Percentiles rank a stretch among this genome's conserved stretches.
Evolutionary conservation across 1,140 invertebrate genomes (phyloP).

Genomic region (Saccostrea echinata): DNA sequence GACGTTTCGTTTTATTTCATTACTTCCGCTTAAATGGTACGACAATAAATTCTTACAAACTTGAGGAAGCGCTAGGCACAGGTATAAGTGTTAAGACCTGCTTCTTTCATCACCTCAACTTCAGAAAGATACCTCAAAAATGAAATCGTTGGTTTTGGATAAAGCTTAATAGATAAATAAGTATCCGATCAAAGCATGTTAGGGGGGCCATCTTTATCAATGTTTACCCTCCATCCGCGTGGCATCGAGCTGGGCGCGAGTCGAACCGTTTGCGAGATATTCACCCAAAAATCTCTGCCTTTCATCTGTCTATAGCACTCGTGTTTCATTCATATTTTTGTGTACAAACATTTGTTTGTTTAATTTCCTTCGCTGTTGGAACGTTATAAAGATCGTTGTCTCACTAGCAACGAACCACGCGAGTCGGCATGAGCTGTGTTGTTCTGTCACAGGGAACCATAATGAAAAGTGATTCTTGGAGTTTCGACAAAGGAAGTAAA

Average conservation of each 20-base stretch:
- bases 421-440: background rate
- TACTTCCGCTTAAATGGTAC: background rate
- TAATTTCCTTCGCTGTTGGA: slow-evolving; percentile 11
- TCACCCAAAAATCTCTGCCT: slow-evolving; percentile 16
- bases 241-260: slow-evolving; percentile 6
- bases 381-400: background rate
- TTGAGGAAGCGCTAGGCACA: background rate
- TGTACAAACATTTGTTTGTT: slow-evolving; percentile 25
- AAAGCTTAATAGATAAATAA: slow-evolving; percentile 27
- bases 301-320: slow-evolving; percentile 9
- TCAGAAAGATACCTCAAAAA: slow-evolving; percentile 4
- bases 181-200: slow-evolving; percentile 12
- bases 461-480: background rate
- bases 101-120: slow-evolving; percentile 4
- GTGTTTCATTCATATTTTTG: slow-evolving; percentile 39
- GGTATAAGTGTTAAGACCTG: background rate
- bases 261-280: slow-evolving; percentile 1
- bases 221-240: background rate
- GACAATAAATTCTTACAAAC: background rate
- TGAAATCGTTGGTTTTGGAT: slow-evolving; percentile 10
- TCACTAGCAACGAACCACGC: background rate
- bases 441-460: background rate
- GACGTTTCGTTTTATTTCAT: background rate
- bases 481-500: slow-evolving; percentile 23
- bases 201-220: background rate